Evolutionary conservation across 2,888 invertebrate genomes (phyloP).

Genomic region (Leptopilina drosophilae): DNA sequence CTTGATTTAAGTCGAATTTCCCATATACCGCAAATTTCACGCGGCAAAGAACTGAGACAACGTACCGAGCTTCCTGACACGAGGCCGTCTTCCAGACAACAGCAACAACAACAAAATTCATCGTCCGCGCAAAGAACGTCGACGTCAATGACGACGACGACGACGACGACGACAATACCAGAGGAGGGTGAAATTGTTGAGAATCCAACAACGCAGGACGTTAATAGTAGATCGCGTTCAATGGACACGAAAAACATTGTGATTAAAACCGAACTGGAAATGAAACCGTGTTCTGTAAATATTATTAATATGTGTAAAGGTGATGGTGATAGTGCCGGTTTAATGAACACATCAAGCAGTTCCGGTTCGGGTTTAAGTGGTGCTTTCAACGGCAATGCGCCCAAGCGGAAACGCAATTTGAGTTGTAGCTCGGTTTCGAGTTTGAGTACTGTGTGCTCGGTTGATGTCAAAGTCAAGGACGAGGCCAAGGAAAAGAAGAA

Average conservation of each 20-base stretch:
- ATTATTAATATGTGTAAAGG: slow-evolving; percentile 43
- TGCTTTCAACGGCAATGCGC: slow-evolving; percentile 58
- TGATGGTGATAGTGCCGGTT: slow-evolving; percentile 54
- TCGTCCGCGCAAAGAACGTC: slow-evolving; percentile 69
- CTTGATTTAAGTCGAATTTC: slow-evolving; percentile 76
- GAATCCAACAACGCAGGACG: slow-evolving; percentile 63
- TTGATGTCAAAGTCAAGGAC: slow-evolving; percentile 69
- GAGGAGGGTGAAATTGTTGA: slow-evolving; percentile 74
- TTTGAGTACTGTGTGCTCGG: slow-evolving; percentile 69
- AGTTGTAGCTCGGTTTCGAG: slow-evolving; percentile 70
- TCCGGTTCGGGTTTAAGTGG: slow-evolving; percentile 43
- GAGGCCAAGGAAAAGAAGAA: slow-evolving; percentile 70
- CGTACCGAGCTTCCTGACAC: slow-evolving; percentile 78
- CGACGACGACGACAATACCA: slow-evolving; percentile 70
- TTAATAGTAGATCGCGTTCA: slow-evolving; percentile 59
- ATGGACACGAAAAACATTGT: slow-evolving; percentile 53
- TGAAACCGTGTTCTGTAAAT: slow-evolving; percentile 53
- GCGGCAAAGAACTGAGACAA: slow-evolving; percentile 78
- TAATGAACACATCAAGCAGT: slow-evolving; percentile 45
- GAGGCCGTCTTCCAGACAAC: slow-evolving; percentile 74
- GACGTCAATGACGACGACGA: slow-evolving; percentile 49
- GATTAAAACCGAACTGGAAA: slow-evolving; percentile 49
- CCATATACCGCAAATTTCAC: slow-evolving; percentile 71
- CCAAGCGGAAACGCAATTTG: slow-evolving; percentile 71
- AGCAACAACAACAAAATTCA: slow-evolving; percentile 11